phyloP scores from a whole-genome alignment of 1,140 invertebrate species.

The Lithobius niger region DNA sequence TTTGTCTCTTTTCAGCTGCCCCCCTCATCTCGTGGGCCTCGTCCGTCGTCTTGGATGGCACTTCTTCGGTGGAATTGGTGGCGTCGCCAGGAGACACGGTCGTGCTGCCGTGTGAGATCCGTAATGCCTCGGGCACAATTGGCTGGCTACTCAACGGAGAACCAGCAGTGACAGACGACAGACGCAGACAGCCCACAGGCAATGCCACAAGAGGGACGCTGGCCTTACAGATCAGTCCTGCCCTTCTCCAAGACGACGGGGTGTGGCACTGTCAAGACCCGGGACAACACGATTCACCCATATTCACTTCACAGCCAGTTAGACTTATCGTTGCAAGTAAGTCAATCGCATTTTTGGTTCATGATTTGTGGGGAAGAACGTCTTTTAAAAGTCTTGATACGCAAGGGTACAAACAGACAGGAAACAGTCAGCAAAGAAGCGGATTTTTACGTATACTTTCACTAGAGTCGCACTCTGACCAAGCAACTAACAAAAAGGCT shows the following conservation, averaged over 20 bases:
- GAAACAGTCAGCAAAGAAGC: no score
- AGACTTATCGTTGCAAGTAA: constrained; percentile 22
- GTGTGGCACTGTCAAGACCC: constrained; percentile 25
- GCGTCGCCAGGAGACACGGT: background rate
- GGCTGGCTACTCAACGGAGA: constrained; percentile 9
- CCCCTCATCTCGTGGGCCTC: no score
- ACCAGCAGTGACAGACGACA: background rate
- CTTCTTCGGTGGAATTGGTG: no score
- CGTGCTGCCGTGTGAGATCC: constrained; percentile 2
- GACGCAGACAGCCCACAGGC: background rate
- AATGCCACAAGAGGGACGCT: constrained; percentile 1
- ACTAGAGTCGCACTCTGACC: no score
- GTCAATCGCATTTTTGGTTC: no score
- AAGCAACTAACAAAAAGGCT: no score
- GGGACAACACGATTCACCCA: constrained; percentile 20
- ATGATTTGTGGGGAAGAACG: no score
- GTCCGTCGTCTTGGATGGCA: no score
- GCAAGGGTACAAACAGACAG: no score
- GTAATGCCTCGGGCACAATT: background rate
- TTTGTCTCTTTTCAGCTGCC: no score
- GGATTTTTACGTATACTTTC: no score
- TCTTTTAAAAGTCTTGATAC: no score
- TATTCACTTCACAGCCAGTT: constrained; percentile 19
- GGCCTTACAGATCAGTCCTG: constrained; percentile 19
- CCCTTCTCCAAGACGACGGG: constrained; percentile 22